phyloP scores from a whole-genome alignment of 2,888 invertebrate species.

The Nemotelus pantherinus region DNA sequence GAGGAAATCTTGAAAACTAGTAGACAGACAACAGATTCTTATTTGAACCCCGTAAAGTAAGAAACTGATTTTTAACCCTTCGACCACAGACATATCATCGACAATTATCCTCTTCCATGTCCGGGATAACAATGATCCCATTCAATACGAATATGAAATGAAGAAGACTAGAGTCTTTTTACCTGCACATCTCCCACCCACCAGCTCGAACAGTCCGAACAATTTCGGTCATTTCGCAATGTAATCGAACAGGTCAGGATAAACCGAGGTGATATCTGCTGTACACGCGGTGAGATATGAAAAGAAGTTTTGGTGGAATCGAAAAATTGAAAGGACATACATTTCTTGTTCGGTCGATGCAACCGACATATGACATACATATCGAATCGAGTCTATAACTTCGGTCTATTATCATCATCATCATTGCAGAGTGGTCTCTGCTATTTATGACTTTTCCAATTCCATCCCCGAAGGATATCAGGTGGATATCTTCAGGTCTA shows the following conservation, averaged over 20 bases:
- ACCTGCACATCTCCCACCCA: background rate
- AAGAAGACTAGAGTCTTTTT: slow-evolving; percentile 5
- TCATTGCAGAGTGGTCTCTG: slow-evolving; percentile 6
- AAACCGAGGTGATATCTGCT: background rate
- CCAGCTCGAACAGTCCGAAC: background rate
- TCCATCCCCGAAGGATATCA: slow-evolving; percentile 11
- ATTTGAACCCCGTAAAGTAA: slow-evolving; percentile 13
- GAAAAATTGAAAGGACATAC: slow-evolving; percentile 23
- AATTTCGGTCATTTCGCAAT: slow-evolving; percentile 27
- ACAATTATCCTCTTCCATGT: background rate
- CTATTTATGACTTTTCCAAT: slow-evolving; percentile 34
- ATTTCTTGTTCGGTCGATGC: slow-evolving; percentile 28
- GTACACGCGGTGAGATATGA: slow-evolving; percentile 2
- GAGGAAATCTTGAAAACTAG: background rate
- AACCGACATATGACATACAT: slow-evolving; percentile 16
- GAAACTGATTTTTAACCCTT: slow-evolving; percentile 38
- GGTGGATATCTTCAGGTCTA: slow-evolving; percentile 23
- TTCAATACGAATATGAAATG: slow-evolving; percentile 21
- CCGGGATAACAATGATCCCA: background rate
- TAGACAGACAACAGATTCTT: slow-evolving; percentile 28
- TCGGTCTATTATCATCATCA: slow-evolving; percentile 15
- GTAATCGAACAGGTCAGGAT: slow-evolving; percentile 29
- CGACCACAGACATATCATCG: slow-evolving; percentile 8
- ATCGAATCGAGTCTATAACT: background rate
- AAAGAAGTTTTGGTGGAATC: slow-evolving; percentile 7